Percentiles rank a stretch among this genome's conserved stretches.
These are phyloP conservation scores for Selene dorsalis DNA, from an alignment of 2,797 vertebrate genomes.

Conservation along the genomic window DNA sequence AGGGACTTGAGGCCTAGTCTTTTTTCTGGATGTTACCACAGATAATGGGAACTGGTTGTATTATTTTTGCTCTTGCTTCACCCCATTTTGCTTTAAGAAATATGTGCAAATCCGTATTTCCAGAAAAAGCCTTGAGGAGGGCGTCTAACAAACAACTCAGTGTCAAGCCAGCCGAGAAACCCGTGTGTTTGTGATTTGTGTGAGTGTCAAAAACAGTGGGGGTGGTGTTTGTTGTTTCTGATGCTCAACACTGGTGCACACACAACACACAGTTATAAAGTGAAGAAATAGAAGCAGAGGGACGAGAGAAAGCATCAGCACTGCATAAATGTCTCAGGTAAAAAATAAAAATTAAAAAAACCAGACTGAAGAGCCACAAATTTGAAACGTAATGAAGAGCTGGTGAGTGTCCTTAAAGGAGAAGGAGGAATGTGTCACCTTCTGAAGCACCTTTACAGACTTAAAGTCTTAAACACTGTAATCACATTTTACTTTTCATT, in stretches of 20 bases:
- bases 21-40: too few species aligned
- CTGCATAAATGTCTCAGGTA: conserved; percentile 1
- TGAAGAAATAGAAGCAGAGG: conserved; percentile 18
- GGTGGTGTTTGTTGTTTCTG: conserved; percentile 12
- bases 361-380: conserved; percentile 13
- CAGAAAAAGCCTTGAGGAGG: conserved; percentile 35
- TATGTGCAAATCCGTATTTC: conserved; percentile 18
- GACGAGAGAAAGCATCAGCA: not conserved
- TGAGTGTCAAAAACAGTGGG: conserved; percentile 24
- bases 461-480: too few species aligned
- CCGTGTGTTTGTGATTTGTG: not conserved
- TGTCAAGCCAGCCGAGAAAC: conserved; percentile 23
- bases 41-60: not conserved
- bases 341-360: not conserved
- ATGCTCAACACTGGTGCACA: too few species aligned
- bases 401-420: conserved; percentile 14
- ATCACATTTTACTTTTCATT: too few species aligned
- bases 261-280: conserved; percentile 19
- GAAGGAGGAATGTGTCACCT: not conserved
- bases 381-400: conserved; percentile 5
- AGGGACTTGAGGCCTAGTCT: too few species aligned
- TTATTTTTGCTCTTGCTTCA: conserved; percentile 19
- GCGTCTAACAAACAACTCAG: conserved; percentile 25
- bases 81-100: conserved; percentile 14
- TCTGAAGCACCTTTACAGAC: not conserved